A percentile compares a stretch with the other conserved stretches of the same genome.
Conservation (phyloP, 23 tunicate species). For the Styela clava region DNA sequence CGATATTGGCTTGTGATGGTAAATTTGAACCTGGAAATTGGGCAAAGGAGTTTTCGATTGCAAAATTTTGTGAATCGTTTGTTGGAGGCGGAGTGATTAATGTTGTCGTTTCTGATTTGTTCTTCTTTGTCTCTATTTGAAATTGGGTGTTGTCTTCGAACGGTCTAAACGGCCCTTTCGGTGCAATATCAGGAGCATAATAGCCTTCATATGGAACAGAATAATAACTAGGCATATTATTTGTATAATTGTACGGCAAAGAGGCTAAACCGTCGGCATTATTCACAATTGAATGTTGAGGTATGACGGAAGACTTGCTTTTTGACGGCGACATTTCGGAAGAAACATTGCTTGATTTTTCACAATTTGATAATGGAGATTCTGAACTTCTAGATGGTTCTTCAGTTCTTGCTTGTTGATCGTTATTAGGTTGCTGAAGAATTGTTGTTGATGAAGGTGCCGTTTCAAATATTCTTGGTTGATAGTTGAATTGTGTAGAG, state of each 20-base stretch:
- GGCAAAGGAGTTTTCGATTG: not conserved
- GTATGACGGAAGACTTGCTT: no score
- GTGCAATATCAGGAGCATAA: not conserved
- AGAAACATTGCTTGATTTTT: no score
- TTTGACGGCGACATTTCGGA: no score
- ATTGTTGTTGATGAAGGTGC: not conserved
- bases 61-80: not conserved
- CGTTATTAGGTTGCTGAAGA: no score
- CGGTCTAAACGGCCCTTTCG: constrained; percentile 7
- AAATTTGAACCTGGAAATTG: not conserved
- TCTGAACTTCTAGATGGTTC: no score
- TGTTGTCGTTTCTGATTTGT: not conserved
- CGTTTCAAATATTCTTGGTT: not conserved
- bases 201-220: not conserved
- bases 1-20: not conserved
- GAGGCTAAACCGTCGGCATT: no score
- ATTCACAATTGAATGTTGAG: no score
- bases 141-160: not conserved
- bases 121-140: not conserved
- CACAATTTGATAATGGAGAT: no score
- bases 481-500: not conserved
- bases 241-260: not conserved
- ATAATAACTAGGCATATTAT: not conserved
- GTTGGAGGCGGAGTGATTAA: not conserved
- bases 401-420: no score